Conservation (phyloP, 2,113 vertebrate species). For the Phalacrocorax pelagicus region DNA sequence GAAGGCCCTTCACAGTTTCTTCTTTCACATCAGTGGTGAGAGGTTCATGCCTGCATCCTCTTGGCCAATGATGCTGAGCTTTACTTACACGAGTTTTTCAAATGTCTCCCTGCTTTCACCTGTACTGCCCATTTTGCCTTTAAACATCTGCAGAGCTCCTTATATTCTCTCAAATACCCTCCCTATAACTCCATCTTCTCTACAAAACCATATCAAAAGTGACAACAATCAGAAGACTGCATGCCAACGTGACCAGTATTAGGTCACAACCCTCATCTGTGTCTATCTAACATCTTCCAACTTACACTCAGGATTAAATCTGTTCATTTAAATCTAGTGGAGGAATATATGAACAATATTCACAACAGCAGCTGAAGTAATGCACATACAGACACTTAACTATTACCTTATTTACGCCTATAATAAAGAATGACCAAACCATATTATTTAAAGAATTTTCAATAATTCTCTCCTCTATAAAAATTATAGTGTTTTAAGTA, state of each 20-base stretch:
- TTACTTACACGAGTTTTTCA: not conserved
- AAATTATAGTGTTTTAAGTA: not conserved
- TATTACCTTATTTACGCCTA: not conserved
- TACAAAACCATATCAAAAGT: not conserved
- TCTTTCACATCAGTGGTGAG: not conserved
- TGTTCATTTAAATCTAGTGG: not conserved
- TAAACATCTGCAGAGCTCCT: not conserved
- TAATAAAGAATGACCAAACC: not conserved
- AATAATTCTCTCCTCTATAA: not conserved
- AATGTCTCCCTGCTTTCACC: not conserved
- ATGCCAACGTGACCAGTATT: not conserved
- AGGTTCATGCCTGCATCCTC: not conserved
- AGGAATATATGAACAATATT: not conserved
- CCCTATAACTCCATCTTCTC: not conserved
- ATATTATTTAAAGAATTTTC: not conserved
- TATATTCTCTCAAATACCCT: not conserved
- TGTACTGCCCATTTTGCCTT: not conserved
- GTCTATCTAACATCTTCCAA: not conserved
- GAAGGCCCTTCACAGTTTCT: not conserved
- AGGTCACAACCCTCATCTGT: not conserved
- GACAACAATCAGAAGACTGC: not conserved
- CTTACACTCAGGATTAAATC: not conserved
- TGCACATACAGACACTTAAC: not conserved
- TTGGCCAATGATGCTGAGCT: not conserved
- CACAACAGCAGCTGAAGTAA: not conserved